These are phyloP conservation scores for Hemichromis elongatus DNA, from an alignment of 2,113 vertebrate species.

Conservation along the genomic window DNA sequence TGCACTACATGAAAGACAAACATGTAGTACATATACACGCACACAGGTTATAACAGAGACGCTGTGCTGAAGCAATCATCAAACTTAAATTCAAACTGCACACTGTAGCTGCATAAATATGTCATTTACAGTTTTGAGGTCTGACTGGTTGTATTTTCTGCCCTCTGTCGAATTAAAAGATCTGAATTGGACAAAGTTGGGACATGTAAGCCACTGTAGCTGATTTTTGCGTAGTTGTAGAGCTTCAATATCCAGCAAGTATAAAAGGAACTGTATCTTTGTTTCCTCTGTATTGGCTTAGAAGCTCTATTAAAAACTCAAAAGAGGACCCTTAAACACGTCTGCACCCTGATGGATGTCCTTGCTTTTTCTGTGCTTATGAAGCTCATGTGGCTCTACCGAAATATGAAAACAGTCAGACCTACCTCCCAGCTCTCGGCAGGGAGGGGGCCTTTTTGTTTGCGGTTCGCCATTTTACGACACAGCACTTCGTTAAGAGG, in stretches of 20 bases:
- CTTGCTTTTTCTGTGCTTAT: neutral
- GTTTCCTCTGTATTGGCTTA: neutral
- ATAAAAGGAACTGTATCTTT: neutral
- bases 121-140: neutral
- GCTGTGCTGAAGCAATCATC: neutral
- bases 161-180: neutral
- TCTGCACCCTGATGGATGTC: neutral
- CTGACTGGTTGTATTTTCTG: neutral
- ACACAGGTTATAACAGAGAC: neutral
- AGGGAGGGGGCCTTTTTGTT: slow-evolving; percentile 42
- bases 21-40: too few relatives aligned
- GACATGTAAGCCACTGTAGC: neutral
- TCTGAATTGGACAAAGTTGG: neutral
- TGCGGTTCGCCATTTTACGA: slow-evolving; percentile 39
- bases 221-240: neutral
- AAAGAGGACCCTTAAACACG: neutral
- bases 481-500: slow-evolving; percentile 44
- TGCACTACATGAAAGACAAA: neutral
- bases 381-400: neutral
- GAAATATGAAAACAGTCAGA: neutral
- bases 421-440: neutral
- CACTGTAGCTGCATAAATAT: neutral
- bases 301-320: neutral
- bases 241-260: neutral
- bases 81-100: neutral